These are phyloP conservation scores for Moxostoma hubbsi DNA, from an alignment of 2,797 vertebrate genomes.

Conservation along the genomic window DNA sequence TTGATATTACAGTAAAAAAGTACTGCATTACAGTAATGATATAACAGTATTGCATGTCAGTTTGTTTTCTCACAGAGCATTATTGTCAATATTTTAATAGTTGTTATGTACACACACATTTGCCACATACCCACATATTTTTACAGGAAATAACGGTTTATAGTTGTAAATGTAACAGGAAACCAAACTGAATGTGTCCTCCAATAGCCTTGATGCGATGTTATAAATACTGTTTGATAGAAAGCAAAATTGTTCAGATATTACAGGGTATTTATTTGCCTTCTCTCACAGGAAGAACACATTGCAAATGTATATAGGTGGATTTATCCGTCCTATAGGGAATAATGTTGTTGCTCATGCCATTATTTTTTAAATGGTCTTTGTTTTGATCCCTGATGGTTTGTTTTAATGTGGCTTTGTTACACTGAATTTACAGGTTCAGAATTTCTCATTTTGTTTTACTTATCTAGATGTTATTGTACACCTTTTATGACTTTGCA, in stretches of 20 bases:
- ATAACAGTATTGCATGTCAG: too few relatives aligned
- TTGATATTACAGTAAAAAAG: too few relatives aligned
- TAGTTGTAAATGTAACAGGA: background rate
- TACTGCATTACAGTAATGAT: too few relatives aligned
- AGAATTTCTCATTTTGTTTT: background rate
- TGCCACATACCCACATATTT: background rate
- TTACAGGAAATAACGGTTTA: background rate
- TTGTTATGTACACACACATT: background rate
- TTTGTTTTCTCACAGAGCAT: slow-evolving; percentile 12
- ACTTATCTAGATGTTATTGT: too few relatives aligned
- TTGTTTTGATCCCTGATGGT: background rate
- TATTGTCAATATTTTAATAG: background rate
- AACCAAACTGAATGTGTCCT: background rate
- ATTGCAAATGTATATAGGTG: background rate
- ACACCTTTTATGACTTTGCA: background rate
- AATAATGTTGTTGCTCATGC: background rate
- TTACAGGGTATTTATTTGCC: background rate
- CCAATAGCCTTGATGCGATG: background rate
- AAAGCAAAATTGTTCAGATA: background rate
- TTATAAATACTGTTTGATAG: background rate
- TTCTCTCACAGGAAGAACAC: background rate
- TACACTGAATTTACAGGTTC: slow-evolving; percentile 13
- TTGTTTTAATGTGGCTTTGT: slow-evolving; percentile 17
- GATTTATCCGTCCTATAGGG: background rate
- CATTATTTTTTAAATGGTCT: background rate